Evolutionary conservation across 2,113 vertebrate genomes (phyloP).

Genomic region (Gnathonemus longibarbis): DNA sequence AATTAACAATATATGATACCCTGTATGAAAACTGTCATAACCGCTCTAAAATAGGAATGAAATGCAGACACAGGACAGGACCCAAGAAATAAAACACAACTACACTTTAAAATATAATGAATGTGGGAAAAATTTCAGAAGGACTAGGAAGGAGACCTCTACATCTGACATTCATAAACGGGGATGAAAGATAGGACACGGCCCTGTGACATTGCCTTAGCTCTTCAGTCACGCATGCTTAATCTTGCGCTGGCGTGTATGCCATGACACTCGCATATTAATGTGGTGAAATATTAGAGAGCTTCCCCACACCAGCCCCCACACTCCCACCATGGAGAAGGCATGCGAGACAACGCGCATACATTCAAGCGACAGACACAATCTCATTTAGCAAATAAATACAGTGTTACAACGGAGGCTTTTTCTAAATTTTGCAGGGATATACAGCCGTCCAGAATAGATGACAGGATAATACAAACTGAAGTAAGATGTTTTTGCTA

Average conservation of each 20-base stretch:
- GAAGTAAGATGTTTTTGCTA: background rate
- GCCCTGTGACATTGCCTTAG: constrained; percentile 51
- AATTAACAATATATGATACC: background rate
- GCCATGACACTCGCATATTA: constrained; percentile 61
- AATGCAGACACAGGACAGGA: background rate
- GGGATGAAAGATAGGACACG: background rate
- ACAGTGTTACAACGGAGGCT: background rate
- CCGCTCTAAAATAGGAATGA: background rate
- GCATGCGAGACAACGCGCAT: background rate
- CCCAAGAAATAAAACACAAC: background rate
- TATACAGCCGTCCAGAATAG: background rate
- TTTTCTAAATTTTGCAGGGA: background rate
- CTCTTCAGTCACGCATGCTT: constrained; percentile 61
- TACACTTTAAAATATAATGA: background rate
- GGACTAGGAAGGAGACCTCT: background rate
- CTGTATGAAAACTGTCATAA: background rate
- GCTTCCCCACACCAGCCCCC: constrained; percentile 40
- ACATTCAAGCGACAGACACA: background rate
- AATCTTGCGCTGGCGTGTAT: constrained; percentile 59
- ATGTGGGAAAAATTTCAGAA: background rate
- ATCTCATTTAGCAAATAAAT: background rate
- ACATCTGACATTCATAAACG: background rate
- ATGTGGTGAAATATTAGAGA: constrained; percentile 56
- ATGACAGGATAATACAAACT: background rate
- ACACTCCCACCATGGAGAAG: background rate